Percentiles rank a stretch among this genome's conserved stretches.
Conservation (phyloP, 1,140 invertebrate genomes). For the Lordiphosa collinella region DNA sequence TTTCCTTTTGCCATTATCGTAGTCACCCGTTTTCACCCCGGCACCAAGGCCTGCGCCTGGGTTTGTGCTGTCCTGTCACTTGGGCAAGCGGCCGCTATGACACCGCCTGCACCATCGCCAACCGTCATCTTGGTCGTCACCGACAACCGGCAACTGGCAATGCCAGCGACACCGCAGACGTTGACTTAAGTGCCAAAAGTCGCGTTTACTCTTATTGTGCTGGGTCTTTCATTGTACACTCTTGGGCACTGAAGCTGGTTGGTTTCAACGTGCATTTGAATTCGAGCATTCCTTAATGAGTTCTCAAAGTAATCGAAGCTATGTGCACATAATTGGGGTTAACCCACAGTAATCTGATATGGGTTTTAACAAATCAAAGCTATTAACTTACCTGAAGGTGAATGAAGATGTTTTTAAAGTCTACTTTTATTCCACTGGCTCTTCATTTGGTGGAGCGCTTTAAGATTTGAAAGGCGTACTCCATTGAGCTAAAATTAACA, state of each 20-base stretch:
- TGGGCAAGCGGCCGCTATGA: slow-evolving; percentile 9
- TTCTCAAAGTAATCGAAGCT: no score
- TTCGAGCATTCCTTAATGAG: not conserved
- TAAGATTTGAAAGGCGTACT: no score
- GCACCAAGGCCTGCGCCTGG: not conserved
- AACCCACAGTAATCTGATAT: no score
- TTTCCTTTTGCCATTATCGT: slow-evolving; percentile 8
- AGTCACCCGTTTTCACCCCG: not conserved
- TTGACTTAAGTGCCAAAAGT: slow-evolving; percentile 22
- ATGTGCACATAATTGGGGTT: no score
- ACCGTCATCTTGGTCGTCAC: slow-evolving; percentile 6
- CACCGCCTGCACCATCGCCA: slow-evolving; percentile 4
- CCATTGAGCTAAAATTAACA: no score
- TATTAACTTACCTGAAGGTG: no score
- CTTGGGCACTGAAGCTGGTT: not conserved
- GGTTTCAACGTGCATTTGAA: not conserved
- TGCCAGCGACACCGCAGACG: not conserved
- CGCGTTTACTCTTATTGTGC: slow-evolving; percentile 12
- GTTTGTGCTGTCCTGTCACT: slow-evolving; percentile 1
- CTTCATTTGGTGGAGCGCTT: no score
- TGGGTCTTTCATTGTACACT: slow-evolving; percentile 1
- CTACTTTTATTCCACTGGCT: no score
- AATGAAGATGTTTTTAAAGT: no score
- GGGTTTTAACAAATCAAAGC: no score
- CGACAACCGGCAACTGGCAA: not conserved